These are phyloP conservation scores for Tangara arthus DNA, from an alignment of 2,797 vertebrate genomes.

Conservation along the genomic window DNA sequence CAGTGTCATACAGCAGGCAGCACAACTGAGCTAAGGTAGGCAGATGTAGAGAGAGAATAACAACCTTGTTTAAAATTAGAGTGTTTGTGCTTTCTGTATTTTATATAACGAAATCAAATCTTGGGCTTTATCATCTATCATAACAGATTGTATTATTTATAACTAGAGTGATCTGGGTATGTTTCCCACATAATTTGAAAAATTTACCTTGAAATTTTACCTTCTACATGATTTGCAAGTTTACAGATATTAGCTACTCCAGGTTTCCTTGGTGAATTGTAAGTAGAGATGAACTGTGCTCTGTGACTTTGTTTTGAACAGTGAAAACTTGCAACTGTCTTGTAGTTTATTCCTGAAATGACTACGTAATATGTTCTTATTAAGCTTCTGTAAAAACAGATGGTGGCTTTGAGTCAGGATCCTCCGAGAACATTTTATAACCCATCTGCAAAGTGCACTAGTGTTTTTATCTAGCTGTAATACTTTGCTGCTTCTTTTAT, in stretches of 20 bases:
- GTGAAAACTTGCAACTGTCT: not conserved
- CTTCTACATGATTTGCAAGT: not conserved
- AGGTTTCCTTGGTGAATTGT: not conserved
- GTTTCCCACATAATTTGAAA: not conserved
- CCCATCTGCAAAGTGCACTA: not conserved
- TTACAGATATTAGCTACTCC: not conserved
- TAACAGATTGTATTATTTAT: not conserved
- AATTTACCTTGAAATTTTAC: not conserved
- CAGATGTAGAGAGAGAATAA: not conserved
- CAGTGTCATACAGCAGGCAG: not conserved
- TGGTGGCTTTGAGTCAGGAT: slow-evolving; percentile 16
- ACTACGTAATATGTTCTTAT: not conserved
- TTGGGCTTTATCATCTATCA: not conserved
- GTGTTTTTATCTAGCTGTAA: not conserved
- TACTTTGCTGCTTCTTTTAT: slow-evolving; percentile 13
- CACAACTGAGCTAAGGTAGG: not conserved
- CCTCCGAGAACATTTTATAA: slow-evolving; percentile 18
- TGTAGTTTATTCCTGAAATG: not conserved
- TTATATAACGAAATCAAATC: not conserved
- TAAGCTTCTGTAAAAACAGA: slow-evolving; percentile 14
- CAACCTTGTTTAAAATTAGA: not conserved
- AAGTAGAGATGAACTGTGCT: not conserved
- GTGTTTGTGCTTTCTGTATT: not conserved
- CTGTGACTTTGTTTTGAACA: not conserved
- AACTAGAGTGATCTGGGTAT: not conserved